Base-by-base conservation (phyloP, 2,113 vertebrate species). In the Procavia capensis region DNA sequence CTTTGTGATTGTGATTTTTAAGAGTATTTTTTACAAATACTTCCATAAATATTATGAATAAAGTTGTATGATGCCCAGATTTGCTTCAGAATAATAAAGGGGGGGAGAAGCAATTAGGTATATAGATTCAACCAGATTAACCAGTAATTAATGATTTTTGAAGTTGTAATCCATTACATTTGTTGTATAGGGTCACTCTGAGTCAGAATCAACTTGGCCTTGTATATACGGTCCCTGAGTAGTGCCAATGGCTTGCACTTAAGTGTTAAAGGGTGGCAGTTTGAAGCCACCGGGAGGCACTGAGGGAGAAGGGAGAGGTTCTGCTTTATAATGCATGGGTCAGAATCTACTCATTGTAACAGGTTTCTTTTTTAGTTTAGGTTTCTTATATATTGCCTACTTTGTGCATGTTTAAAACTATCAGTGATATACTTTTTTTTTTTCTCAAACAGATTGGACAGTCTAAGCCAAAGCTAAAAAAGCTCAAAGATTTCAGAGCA, bases 1-100 rank as follows among this genome's bases (percentile, higher is more conserved):
- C 31, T 63, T 59, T 85, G 9, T 87, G 74, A 19, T 79, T 86
- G 29, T 54, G 20, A 88, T 27, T 96, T 88, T 93, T 45, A 68
- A n/a, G 92, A 80, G 29, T 36, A 66, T 91, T 24, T 82, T 88
- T 89, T 93, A 92, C 34, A 90, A 50, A 50, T 50, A 50, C 47
- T 50, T 50, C 47, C 47, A 50, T 50, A 50, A 94, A 84, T 75
- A 87, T 57, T 85, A 78, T 61, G 13, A 93, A 64, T 78, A 8
- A 84, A 89, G 90, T 75, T 74, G 64, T 64, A 85, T 66, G 3
- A 66, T 68, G 39, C 61, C 20, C 43, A 19, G 13, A 63, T 47
- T 88, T 94, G 9, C 31, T 86, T 91, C 13, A 83, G 79, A 93
- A 93, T 91, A 86, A 63, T 34, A 83, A 78, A 81, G 1, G 3